Evolutionary conservation across 2,797 vertebrate genomes (phyloP).

Genomic region (Cetoscarus ocellatus): DNA sequence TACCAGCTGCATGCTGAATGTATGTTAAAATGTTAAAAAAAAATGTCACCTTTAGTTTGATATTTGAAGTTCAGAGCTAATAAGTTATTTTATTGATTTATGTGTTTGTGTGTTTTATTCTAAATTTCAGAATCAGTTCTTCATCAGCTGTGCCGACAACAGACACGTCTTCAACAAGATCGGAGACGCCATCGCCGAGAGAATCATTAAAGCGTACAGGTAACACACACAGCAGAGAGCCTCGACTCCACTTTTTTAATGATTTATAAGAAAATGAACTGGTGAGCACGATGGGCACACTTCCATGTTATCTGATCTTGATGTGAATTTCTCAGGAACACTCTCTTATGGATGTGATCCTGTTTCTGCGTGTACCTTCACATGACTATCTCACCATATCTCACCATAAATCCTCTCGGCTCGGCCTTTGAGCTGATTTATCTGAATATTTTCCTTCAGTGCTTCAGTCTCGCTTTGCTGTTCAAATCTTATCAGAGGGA

Average conservation of each 20-base stretch:
- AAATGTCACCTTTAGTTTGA: too few relatives aligned
- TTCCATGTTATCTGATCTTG: background rate
- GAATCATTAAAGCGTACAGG: conserved; percentile 94
- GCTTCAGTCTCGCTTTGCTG: background rate
- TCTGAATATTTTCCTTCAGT: conserved; percentile 16
- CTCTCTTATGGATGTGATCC: background rate
- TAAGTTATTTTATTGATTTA: too few relatives aligned
- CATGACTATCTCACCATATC: background rate
- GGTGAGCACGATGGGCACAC: too few relatives aligned
- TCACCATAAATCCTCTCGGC: background rate
- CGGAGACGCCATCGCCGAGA: conserved; percentile 91
- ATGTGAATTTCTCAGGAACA: conserved; percentile 17
- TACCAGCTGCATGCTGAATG: too few relatives aligned
- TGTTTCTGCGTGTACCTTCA: background rate
- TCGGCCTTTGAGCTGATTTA: background rate
- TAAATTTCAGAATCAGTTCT: conserved; percentile 93
- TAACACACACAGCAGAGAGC: conserved; percentile 64
- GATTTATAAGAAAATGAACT: too few relatives aligned
- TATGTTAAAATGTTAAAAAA: too few relatives aligned
- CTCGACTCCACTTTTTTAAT: too few relatives aligned
- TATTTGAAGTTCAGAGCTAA: too few relatives aligned
- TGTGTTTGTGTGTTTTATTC: conserved; percentile 1
- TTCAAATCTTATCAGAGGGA: conserved; percentile 12
- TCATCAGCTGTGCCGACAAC: conserved; percentile 96
- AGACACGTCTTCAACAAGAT: conserved; percentile 94